A percentile compares a stretch with the other conserved stretches of the same genome.
Conservation (phyloP, 2,797 vertebrate genomes). For the Pempheris klunzingeri region DNA sequence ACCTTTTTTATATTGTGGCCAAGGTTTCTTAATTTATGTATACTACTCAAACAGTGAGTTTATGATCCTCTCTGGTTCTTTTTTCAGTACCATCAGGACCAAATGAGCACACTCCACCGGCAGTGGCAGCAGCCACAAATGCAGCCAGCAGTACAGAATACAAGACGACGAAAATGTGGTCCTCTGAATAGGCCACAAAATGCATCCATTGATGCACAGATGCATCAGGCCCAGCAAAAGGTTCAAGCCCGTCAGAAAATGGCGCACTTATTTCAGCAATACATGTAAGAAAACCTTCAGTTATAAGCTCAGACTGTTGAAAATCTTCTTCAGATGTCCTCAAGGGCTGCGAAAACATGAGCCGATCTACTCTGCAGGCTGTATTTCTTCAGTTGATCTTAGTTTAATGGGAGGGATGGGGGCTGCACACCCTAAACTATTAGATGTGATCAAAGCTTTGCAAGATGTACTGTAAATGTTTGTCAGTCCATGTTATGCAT, state of each 20-base stretch:
- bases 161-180: not conserved
- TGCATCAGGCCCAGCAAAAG: not conserved
- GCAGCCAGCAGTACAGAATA: not conserved
- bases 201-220: not conserved
- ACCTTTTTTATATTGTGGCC: too few relatives aligned
- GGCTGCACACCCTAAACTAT: not conserved
- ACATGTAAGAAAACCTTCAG: constrained; percentile 26
- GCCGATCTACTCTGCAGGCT: not conserved
- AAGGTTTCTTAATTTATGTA: too few relatives aligned
- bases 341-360: not conserved
- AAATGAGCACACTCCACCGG: not conserved
- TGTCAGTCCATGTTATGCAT: not conserved
- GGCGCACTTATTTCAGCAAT: constrained; percentile 16
- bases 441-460: not conserved
- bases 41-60: not conserved
- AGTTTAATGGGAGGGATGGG: not conserved
- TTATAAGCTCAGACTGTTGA: not conserved
- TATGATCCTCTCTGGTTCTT: not conserved
- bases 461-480: not conserved
- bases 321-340: not conserved
- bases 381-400: not conserved
- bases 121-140: not conserved
- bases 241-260: not conserved
- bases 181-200: not conserved
- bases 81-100: not conserved